Conservation (phyloP, 2,888 invertebrate species). For the Scelioninae gen. 2 region DNA sequence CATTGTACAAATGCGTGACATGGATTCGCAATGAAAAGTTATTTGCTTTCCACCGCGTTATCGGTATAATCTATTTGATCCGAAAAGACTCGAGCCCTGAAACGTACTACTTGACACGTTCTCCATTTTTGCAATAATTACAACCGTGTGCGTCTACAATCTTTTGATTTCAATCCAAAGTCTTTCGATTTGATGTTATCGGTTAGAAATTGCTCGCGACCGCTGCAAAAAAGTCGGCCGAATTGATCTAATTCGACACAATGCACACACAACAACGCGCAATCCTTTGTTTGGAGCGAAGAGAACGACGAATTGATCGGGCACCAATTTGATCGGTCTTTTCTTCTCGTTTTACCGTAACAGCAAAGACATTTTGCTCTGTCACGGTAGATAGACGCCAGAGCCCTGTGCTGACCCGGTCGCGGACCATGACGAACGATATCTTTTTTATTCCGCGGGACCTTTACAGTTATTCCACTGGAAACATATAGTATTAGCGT, state of each 20-base stretch:
- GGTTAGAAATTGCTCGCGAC: slow-evolving; percentile 5
- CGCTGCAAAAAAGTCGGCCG: slow-evolving; percentile 7
- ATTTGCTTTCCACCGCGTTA: too few species aligned
- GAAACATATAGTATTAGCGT: neutral
- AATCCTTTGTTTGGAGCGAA: slow-evolving; percentile 49
- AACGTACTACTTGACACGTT: too few species aligned
- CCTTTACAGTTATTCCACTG: slow-evolving; percentile 58
- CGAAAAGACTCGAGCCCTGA: too few species aligned
- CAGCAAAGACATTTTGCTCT: slow-evolving; percentile 53
- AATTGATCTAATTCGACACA: slow-evolving; percentile 6
- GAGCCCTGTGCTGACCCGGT: slow-evolving; percentile 55
- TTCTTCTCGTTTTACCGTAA: slow-evolving; percentile 33
- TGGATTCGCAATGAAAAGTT: too few species aligned
- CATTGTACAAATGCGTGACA: too few species aligned
- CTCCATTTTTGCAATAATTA: too few species aligned
- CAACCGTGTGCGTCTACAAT: too few species aligned
- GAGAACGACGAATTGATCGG: slow-evolving; percentile 27
- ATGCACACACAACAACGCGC: neutral
- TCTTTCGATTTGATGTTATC: neutral
- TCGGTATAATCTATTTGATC: too few species aligned
- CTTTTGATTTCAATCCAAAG: too few species aligned
- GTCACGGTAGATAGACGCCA: slow-evolving; percentile 56
- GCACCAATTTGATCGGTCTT: slow-evolving; percentile 32
- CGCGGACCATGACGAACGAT: slow-evolving; percentile 56
- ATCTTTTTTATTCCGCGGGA: slow-evolving; percentile 51